phyloP scores from a whole-genome alignment of 64 coral and sea anemone genomes.

The Hydrozoanthus tunicans region DNA sequence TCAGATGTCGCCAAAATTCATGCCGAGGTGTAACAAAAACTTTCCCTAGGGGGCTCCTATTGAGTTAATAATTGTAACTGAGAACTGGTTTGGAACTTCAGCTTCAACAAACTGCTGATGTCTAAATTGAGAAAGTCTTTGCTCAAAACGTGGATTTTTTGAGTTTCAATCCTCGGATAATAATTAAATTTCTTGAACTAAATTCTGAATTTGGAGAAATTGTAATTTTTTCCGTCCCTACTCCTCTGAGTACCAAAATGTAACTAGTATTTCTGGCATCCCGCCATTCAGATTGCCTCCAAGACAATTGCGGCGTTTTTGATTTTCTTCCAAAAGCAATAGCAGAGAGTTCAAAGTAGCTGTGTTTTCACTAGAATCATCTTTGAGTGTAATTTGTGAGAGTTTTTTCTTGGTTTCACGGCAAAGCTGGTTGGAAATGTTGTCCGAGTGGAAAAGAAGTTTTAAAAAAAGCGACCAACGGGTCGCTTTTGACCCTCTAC shows the following conservation, averaged over 20 bases:
- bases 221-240: background rate
- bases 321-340: conserved; percentile 52
- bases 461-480: background rate
- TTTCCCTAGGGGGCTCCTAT: background rate
- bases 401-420: background rate
- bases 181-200: background rate
- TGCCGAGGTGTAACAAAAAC: conserved; percentile 17
- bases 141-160: background rate
- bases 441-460: background rate
- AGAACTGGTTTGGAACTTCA: background rate
- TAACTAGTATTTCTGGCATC: conserved; percentile 46
- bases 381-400: background rate
- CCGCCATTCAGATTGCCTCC: conserved; percentile 11
- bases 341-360: conserved; percentile 8
- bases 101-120: background rate
- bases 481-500: background rate
- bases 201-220: background rate
- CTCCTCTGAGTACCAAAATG: background rate
- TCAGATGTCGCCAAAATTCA: conserved; percentile 51
- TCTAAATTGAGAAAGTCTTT: background rate
- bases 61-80: background rate
- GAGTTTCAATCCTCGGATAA: background rate
- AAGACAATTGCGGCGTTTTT: conserved; percentile 38
- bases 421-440: background rate
- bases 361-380: background rate